Conservation (phyloP, 2,888 invertebrate species). For the Cylloceria caligata region DNA sequence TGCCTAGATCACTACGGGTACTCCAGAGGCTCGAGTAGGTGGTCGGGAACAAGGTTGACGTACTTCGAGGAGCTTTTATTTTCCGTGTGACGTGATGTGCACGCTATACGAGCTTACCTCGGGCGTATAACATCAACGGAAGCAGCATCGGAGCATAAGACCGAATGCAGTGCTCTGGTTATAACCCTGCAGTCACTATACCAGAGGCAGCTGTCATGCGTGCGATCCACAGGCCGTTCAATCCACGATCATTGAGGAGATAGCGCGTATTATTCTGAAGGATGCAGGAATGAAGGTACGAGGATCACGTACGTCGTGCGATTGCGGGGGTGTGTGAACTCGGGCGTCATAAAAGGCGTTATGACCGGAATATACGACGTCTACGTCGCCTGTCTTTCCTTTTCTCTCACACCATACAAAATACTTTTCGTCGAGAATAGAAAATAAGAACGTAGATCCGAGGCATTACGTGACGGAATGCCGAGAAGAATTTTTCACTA, state of each 20-base stretch:
- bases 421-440: slow-evolving; percentile 32
- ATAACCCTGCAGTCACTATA: background rate
- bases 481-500: background rate
- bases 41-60: slow-evolving; percentile 28
- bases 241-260: slow-evolving; percentile 39
- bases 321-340: slow-evolving; percentile 8
- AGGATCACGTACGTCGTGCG: slow-evolving; percentile 30
- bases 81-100: slow-evolving; percentile 27
- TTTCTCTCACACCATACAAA: slow-evolving; percentile 29
- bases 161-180: background rate
- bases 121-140: slow-evolving; percentile 2
- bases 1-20: background rate
- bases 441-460: background rate
- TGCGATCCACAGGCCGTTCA: slow-evolving; percentile 29
- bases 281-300: slow-evolving; percentile 13
- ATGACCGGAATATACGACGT: slow-evolving; percentile 42
- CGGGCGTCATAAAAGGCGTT: slow-evolving; percentile 43
- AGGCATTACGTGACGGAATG: slow-evolving; percentile 1
- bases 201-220: slow-evolving; percentile 23
- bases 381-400: background rate
- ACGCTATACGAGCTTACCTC: slow-evolving; percentile 16
- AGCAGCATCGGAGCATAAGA: slow-evolving; percentile 8
- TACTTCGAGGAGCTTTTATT: slow-evolving; percentile 51
- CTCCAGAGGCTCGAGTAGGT: slow-evolving; percentile 1
- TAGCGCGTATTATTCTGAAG: slow-evolving; percentile 26